Evolutionary conservation across 2,888 invertebrate genomes (phyloP).

Genomic region (Standfussiana lucernea): DNA sequence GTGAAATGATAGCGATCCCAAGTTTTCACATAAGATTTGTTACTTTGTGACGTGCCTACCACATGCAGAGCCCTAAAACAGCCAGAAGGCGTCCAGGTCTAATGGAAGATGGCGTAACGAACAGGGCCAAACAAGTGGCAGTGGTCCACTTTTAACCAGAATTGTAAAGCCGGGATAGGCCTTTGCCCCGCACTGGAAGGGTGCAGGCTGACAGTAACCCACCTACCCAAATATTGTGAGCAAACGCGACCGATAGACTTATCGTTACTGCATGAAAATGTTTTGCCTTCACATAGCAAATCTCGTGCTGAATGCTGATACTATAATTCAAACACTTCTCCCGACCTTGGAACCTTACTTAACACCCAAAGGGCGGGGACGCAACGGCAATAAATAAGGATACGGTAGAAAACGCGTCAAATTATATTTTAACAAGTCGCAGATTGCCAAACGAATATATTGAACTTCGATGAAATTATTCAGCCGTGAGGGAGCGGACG

Average conservation of each 20-base stretch:
- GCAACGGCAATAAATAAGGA: slow-evolving; percentile 24
- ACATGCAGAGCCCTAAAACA: neutral
- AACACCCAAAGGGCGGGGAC: slow-evolving; percentile 17
- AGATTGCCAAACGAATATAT: neutral
- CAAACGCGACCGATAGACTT: neutral
- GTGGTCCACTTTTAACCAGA: neutral
- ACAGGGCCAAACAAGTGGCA: neutral
- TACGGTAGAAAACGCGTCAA: slow-evolving; percentile 23
- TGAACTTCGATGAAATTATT: slow-evolving; percentile 35
- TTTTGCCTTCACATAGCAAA: neutral
- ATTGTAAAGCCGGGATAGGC: neutral
- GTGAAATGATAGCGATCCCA: neutral
- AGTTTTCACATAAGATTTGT: neutral
- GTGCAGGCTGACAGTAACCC: neutral
- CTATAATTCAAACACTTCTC: slow-evolving; percentile 7
- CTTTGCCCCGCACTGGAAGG: neutral
- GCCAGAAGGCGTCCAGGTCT: neutral
- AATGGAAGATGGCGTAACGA: neutral
- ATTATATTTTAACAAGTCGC: slow-evolving; percentile 24
- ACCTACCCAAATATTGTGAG: neutral
- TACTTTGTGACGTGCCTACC: neutral
- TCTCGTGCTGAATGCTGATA: neutral
- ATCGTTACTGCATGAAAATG: neutral
- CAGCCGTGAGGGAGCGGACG: neutral
- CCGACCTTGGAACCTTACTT: neutral